phyloP scores from a whole-genome alignment of 2,888 invertebrate species.

The Cylindroiulus punctatus region DNA sequence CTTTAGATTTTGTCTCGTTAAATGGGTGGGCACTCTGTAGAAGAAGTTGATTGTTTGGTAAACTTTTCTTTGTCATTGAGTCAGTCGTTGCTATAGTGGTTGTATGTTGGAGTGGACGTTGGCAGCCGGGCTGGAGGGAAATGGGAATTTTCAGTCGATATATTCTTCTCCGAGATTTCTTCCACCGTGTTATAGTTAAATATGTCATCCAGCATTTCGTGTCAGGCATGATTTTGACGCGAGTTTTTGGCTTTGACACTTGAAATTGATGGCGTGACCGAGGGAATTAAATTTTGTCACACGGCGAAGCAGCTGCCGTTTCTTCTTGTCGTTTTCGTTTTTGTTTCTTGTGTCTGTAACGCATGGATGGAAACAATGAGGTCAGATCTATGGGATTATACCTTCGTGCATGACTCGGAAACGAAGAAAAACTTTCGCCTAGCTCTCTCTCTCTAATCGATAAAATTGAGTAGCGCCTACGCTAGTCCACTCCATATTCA shows the following conservation, averaged over 20 bases:
- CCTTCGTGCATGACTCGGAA: neutral
- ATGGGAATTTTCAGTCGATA: neutral
- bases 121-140: neutral
- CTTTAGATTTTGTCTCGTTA: too few relatives aligned
- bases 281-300: constrained; percentile 54
- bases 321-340: constrained; percentile 2
- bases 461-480: neutral
- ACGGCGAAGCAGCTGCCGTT: neutral
- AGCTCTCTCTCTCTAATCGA: neutral
- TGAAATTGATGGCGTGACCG: constrained; percentile 53
- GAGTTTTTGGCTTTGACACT: constrained; percentile 51
- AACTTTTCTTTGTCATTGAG: neutral
- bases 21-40: too few relatives aligned
- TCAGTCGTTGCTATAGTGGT: neutral
- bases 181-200: constrained; percentile 2
- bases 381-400: neutral
- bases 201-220: constrained; percentile 50
- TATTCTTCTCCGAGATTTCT: neutral
- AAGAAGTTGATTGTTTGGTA: too few relatives aligned
- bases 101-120: neutral
- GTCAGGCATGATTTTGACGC: constrained; percentile 48
- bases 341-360: neutral
- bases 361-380: constrained; percentile 5
- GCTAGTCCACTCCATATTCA: neutral
- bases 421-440: neutral